Evolutionary conservation across 2,113 vertebrate species (phyloP).

Genomic region (Megalops atlanticus): DNA sequence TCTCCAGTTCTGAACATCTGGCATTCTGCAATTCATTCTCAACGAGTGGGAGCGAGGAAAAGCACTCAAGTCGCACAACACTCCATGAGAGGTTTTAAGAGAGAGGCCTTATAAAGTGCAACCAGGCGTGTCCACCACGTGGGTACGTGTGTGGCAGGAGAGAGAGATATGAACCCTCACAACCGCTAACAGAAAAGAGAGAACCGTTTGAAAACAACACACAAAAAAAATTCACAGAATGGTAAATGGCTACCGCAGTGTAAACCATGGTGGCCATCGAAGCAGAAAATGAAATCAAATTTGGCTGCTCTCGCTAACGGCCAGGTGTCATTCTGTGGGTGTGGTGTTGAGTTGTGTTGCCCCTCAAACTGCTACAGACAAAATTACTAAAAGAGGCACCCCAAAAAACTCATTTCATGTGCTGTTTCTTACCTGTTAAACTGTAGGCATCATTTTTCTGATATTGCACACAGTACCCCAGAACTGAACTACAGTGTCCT

Average conservation of each 20-base stretch:
- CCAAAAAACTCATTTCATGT: not conserved
- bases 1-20: not conserved
- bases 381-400: not conserved
- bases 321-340: not conserved
- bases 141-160: not conserved
- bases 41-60: not conserved
- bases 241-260: not conserved
- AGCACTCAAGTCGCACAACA: not conserved
- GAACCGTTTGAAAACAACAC: not conserved
- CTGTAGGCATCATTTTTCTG: not conserved
- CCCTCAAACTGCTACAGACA: not conserved
- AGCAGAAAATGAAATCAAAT: not conserved
- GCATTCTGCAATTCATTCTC: not conserved
- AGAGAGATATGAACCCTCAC: not conserved
- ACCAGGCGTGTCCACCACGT: conserved; percentile 2
- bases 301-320: not conserved
- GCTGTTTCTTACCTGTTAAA: not conserved
- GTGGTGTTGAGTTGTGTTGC: not conserved
- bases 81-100: not conserved
- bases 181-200: not conserved
- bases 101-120: not conserved
- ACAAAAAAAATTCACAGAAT: not conserved
- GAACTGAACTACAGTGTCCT: too few relatives aligned
- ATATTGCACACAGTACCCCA: not conserved
- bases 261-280: not conserved